Evolutionary conservation across 2,113 vertebrate genomes (phyloP).

Genomic region (Pholis gunnellus): DNA sequence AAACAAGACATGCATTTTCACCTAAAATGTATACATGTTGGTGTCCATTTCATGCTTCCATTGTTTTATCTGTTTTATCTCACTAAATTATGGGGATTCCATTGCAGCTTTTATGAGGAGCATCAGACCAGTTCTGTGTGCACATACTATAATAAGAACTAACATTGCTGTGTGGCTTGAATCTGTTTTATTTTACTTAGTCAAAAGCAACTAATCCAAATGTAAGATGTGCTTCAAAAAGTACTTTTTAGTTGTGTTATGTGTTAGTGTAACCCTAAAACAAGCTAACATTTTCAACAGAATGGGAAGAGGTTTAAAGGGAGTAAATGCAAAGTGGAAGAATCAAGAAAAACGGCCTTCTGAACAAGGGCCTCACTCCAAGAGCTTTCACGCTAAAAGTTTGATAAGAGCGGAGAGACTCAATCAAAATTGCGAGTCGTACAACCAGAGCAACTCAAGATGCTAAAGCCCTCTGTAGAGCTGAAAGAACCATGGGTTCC

Average conservation of each 20-base stretch:
- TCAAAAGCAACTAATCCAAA: background rate
- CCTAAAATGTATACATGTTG: background rate
- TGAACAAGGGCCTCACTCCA: background rate
- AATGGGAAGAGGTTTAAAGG: background rate
- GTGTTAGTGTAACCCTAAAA: background rate
- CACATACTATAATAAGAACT: slow-evolving; percentile 26
- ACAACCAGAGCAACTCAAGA: too few species aligned
- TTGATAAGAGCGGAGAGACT: too few species aligned
- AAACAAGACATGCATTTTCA: background rate
- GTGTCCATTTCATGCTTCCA: slow-evolving; percentile 1
- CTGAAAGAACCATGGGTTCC: too few species aligned
- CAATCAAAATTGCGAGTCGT: too few species aligned
- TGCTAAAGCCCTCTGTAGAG: too few species aligned
- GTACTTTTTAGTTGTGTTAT: background rate
- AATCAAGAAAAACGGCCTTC: background rate
- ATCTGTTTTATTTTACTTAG: slow-evolving; percentile 24
- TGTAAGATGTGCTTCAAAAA: background rate
- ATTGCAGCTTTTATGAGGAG: slow-evolving; percentile 21
- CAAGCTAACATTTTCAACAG: background rate
- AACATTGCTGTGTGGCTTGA: slow-evolving; percentile 11
- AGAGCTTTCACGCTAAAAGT: background rate
- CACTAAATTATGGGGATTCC: slow-evolving; percentile 11
- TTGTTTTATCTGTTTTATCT: slow-evolving; percentile 13
- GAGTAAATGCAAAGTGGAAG: background rate
- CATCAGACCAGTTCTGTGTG: slow-evolving; percentile 14